A percentile compares a stretch with the other conserved stretches of the same genome.
phyloP scores from a whole-genome alignment of 1,140 invertebrate genomes.

The Vanessa atalanta region DNA sequence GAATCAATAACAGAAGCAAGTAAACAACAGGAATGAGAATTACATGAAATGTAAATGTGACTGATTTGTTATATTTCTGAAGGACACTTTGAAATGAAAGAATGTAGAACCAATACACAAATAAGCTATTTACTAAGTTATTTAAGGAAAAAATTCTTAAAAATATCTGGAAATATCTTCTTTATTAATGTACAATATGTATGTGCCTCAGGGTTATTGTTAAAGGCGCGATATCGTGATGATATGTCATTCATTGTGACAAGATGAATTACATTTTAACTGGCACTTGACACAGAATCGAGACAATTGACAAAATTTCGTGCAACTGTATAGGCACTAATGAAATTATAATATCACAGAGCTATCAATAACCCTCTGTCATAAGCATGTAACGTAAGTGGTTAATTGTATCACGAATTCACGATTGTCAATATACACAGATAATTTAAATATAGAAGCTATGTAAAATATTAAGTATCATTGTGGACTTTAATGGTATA shows the following conservation, averaged over 20 bases:
- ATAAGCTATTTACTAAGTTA: background rate
- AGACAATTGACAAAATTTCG: no score
- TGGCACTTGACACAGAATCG: no score
- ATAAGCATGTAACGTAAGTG: background rate
- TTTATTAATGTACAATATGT: background rate
- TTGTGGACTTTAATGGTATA: background rate
- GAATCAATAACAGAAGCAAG: conserved; percentile 77
- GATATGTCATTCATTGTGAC: no score
- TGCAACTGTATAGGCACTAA: no score
- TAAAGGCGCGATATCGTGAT: no score
- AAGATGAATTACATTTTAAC: no score
- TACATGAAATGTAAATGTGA: conserved; percentile 6
- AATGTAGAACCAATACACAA: background rate
- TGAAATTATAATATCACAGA: background rate
- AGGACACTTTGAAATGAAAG: background rate
- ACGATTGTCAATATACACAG: background rate
- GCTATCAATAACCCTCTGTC: no score
- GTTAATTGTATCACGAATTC: background rate
- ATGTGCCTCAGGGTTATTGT: no score
- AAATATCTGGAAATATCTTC: background rate
- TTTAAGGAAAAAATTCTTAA: background rate
- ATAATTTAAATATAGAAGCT: background rate
- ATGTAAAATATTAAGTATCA: background rate
- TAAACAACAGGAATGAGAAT: conserved; percentile 70
- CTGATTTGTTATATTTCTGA: conserved; percentile 7